phyloP scores from a whole-genome alignment of 2,113 vertebrate species.

The Barbus barbus region DNA sequence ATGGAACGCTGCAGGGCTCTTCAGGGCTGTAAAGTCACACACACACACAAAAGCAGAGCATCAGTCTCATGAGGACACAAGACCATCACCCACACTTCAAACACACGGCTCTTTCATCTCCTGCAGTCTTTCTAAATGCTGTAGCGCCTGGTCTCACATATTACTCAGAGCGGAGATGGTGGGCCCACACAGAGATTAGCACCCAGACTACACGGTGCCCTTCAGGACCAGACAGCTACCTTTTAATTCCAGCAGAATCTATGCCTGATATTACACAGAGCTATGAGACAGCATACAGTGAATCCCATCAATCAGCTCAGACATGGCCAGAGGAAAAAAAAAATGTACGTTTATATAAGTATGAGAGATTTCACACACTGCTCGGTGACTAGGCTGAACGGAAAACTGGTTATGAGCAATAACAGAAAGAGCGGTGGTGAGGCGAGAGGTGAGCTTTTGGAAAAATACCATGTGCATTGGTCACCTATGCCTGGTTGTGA shows the following conservation, averaged over 20 bases:
- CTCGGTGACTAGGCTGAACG: not conserved
- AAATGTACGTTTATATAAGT: not conserved
- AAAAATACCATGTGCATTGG: not conserved
- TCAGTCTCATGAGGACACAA: slow-evolving; percentile 1
- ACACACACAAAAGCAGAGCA: not conserved
- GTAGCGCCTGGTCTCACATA: not conserved
- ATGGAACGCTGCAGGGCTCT: slow-evolving; percentile 97
- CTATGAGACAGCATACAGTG: not conserved
- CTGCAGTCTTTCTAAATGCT: not conserved
- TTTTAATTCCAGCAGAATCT: slow-evolving; percentile 8
- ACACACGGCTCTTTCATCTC: slow-evolving; percentile 27
- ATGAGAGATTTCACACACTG: not conserved
- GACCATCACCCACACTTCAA: slow-evolving; percentile 28
- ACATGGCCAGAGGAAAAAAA: not conserved
- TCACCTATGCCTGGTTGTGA: not conserved
- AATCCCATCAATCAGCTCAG: slow-evolving; percentile 15
- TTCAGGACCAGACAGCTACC: not conserved
- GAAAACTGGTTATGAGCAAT: slow-evolving; percentile 25
- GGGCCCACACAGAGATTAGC: not conserved
- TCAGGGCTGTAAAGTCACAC: slow-evolving; percentile 83
- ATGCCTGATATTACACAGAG: not conserved
- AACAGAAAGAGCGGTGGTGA: not conserved
- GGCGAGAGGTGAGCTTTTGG: not conserved
- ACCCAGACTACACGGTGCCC: not conserved
- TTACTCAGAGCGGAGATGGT: not conserved